Evolutionary conservation across 2,888 invertebrate species (phyloP).

Genomic region (Limnephilus rhombicus): DNA sequence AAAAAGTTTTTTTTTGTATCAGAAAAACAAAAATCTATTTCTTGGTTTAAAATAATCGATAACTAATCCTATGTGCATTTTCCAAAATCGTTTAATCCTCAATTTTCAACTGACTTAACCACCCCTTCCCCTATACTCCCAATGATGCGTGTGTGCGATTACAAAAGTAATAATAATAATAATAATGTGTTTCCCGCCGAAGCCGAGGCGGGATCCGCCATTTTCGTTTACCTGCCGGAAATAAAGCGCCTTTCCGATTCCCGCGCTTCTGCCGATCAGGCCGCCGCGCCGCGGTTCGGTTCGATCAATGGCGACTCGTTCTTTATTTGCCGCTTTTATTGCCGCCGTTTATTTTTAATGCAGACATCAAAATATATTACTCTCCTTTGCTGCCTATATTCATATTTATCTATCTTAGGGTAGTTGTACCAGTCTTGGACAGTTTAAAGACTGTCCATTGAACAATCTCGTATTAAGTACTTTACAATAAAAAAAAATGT

Average conservation of each 20-base stretch:
- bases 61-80: background rate
- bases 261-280: slow-evolving; percentile 5
- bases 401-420: background rate
- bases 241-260: slow-evolving; percentile 16
- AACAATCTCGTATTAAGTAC: too few relatives aligned
- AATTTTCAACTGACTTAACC: slow-evolving; percentile 12
- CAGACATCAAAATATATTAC: background rate
- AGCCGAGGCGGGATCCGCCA: slow-evolving; percentile 3
- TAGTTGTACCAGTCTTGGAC: too few relatives aligned
- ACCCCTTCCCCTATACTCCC: background rate
- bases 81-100: background rate
- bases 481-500: too few relatives aligned
- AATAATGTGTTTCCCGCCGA: slow-evolving; percentile 19
- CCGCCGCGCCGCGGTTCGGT: background rate
- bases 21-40: background rate
- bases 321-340: background rate
- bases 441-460: too few relatives aligned
- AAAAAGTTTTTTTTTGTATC: background rate
- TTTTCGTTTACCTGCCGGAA: slow-evolving; percentile 34
- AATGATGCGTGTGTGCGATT: background rate
- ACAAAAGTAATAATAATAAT: background rate
- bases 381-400: background rate
- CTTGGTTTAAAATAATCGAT: background rate
- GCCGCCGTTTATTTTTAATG: background rate
- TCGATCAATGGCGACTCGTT: slow-evolving; percentile 7